Percentiles rank a stretch among this genome's conserved stretches.
phyloP scores from a whole-genome alignment of 1,140 invertebrate genomes.

The Aphelinus certus region DNA sequence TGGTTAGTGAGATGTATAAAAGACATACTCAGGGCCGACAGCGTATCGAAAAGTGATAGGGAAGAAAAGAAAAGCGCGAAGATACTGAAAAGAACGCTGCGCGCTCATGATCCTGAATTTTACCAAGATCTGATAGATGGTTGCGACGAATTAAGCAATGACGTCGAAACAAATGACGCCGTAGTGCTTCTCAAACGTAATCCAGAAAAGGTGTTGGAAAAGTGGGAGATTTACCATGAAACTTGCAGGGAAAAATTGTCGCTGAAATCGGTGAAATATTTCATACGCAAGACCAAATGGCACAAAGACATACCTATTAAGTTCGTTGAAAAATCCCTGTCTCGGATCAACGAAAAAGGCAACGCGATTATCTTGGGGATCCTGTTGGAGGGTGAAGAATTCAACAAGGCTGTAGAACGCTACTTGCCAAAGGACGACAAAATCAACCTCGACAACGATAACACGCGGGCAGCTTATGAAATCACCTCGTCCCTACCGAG shows the following conservation, averaged over 20 bases:
- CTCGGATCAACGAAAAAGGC: not conserved
- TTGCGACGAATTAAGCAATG: slow-evolving; percentile 3
- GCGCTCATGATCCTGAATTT: slow-evolving; percentile 10
- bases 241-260: slow-evolving; percentile 5
- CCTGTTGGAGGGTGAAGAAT: slow-evolving; percentile 18
- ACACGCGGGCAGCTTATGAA: slow-evolving; percentile 3
- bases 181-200: not conserved
- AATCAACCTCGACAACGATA: not conserved
- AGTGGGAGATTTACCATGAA: slow-evolving; percentile 8
- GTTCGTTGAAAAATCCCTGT: slow-evolving; percentile 5
- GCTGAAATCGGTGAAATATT: not conserved
- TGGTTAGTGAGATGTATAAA: slow-evolving; percentile 8
- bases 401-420: not conserved
- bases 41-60: too few species aligned
- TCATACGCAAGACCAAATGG: slow-evolving; percentile 14
- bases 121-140: slow-evolving; percentile 27
- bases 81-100: not conserved
- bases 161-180: slow-evolving; percentile 9
- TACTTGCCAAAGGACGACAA: slow-evolving; percentile 2
- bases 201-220: not conserved
- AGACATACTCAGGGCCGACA: not conserved
- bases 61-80: not conserved
- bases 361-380: slow-evolving; percentile 19
- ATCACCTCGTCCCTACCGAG: not conserved
- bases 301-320: slow-evolving; percentile 17